Evolutionary conservation across 2,888 invertebrate species (phyloP), one percentile per base, ranked within the genome.

Genomic region (Netelia inedita): DNA sequence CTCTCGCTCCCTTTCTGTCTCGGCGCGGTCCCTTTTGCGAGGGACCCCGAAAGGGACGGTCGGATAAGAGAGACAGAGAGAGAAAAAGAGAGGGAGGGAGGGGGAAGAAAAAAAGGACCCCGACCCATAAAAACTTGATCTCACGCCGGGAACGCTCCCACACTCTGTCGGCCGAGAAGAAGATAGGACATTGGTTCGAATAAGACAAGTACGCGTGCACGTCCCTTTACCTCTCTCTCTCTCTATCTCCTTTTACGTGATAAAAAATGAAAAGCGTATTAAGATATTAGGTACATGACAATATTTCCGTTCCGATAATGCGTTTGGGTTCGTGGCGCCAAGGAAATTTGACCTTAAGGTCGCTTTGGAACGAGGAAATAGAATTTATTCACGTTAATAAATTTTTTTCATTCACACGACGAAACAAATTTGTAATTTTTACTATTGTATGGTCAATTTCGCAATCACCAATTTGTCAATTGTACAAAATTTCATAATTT

Each of bases 61-160:
- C 14, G 43, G 1, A 43, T 11, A 3, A 53, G 10, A 66, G 23
- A 63, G 63, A 63, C 28, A 68, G 57, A 63, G 63, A 63, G 46
- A 68, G 57, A 72, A 61, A 79, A 43, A 41, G 78, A 71, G 46
- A 21, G 78, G 43, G 76, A 65, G 68, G 59, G 53, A 66, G 61
- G 41, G 57, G 75, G 78, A 69, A 79, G 65, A 28, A 59, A 72
- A 50, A 85, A 76, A 81, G 55, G 61, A 28, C 55, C 21, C 21
- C 55, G 86, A 57, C 79, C 86, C 85, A 85, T 83, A 87, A 89
- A 89, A 88, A 86, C 84, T 85, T 84, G 87, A 88, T 88, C 87
- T 88, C 88, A 87, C 83, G 85, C 89, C 86, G 84, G 76, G 85
- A 28, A 80, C 86, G 88, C 81, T 89, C 87, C 88, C 88, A 89